Evolutionary conservation across 2,797 vertebrate genomes (phyloP), one percentile per base, ranked within the genome.

Genomic region (Phrynocephalus guinanensis): DNA sequence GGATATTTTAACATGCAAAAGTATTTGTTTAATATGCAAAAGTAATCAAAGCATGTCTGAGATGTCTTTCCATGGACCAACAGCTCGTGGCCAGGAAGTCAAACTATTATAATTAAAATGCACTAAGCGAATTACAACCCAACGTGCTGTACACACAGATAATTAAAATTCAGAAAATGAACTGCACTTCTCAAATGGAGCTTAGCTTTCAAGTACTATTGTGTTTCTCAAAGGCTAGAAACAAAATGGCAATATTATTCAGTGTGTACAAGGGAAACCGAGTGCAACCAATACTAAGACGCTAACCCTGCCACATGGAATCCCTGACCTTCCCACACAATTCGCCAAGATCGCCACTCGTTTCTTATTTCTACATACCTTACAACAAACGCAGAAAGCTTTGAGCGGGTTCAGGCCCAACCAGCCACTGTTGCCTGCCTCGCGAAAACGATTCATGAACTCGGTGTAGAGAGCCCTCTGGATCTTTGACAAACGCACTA

Each of bases 351-450:
- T 22, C 22, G 28, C 84, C 86, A 15, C 15, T 84, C 38, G 5
- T 28, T 72, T 24, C 18, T 18, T 16, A 9, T 80, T 82, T 70
- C 90, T 87, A 93, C 96, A 75, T 92, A 99, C 99, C 98, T 99
- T 99, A 94, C 99, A 99, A 94, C 99, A 99, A 30, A 99, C 99
- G 70, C 99, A 99, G 95, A 99, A 99, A 83, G 99, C 99, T 95
- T 99, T 99, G 73, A 99, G 98, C 0, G 99, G 99, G 95, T 99
- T 99, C 80, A 99, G 96, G 1, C 99, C 98, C 50, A 99, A 97
- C 99, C 99, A 99, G 89, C 99, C 99, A 0, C 97, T 99, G 96
- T 98, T 99, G 84, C 99, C 99, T 2, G 99, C 99, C 82, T 99
- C 99, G 87, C 98, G 95, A 94, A 99, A 99, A 50, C 99, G 98